Evolutionary conservation across 53 echinoderm and acorn worm genomes (phyloP).

Genomic region (Arbacia lixula): DNA sequence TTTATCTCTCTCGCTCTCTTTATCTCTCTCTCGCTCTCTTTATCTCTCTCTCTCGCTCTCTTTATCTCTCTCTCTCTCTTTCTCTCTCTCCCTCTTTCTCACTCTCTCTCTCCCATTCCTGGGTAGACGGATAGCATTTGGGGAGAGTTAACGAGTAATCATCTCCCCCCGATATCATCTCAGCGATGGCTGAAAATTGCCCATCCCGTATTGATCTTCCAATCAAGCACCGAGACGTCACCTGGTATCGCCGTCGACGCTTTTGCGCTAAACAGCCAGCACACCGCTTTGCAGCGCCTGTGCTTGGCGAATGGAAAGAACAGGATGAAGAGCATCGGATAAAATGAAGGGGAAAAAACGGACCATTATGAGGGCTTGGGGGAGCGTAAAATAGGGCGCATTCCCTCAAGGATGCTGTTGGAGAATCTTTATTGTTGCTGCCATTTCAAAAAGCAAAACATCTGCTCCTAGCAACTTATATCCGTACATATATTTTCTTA

Average conservation of each 20-base stretch:
- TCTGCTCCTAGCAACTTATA: no score
- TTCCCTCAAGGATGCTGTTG: constrained; percentile 1
- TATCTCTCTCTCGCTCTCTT: no score
- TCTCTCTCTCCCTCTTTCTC: no score
- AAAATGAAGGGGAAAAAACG: constrained; percentile 26
- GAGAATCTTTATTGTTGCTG: no score
- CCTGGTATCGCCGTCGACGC: constrained; percentile 4
- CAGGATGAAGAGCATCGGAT: no score
- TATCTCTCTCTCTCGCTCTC: background rate
- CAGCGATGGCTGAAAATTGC: constrained; percentile 30
- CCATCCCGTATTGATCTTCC: constrained; percentile 48
- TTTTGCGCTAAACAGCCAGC: constrained; percentile 5
- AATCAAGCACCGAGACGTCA: constrained; percentile 25
- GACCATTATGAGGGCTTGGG: constrained; percentile 12
- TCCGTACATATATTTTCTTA: no score
- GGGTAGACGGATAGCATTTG: constrained; percentile 17
- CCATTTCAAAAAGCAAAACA: no score
- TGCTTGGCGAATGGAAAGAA: background rate
- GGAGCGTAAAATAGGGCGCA: constrained; percentile 1
- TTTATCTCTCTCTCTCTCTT: no score
- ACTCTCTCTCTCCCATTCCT: no score
- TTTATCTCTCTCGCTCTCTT: no score
- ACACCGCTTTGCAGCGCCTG: background rate
- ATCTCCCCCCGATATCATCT: constrained; percentile 22
- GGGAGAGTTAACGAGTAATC: constrained; percentile 56